Evolutionary conservation across 2,888 invertebrate genomes (phyloP).

Genomic region (Eurytoma adleriae): DNA sequence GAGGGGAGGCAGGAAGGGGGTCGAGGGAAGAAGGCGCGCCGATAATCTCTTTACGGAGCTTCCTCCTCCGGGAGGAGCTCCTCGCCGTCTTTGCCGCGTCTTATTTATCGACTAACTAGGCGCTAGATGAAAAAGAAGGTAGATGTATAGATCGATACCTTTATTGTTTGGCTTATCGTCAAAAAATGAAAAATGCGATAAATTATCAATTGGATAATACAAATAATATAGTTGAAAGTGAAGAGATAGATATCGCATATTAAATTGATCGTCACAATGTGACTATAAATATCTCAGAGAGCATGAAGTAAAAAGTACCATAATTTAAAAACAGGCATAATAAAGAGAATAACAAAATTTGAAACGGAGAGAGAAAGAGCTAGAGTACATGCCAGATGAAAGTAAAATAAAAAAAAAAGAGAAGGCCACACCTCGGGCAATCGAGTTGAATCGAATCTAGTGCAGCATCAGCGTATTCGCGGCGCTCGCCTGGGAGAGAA

Average conservation of each 20-base stretch:
- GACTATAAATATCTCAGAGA: too few species aligned
- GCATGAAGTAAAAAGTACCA: too few species aligned
- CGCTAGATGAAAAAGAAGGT: conserved; percentile 42
- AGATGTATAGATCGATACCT: too few species aligned
- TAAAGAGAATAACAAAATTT: too few species aligned
- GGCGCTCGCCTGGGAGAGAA: conserved; percentile 40
- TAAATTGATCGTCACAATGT: too few species aligned
- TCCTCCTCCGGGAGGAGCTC: neutral
- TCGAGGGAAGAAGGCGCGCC: neutral
- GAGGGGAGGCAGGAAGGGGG: neutral
- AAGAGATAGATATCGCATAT: too few species aligned
- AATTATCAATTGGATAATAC: too few species aligned
- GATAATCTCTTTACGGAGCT: conserved; percentile 42
- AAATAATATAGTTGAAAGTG: too few species aligned
- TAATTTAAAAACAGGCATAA: too few species aligned
- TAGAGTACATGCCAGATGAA: conserved; percentile 19
- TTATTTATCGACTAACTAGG: conserved; percentile 49
- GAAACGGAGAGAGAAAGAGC: neutral
- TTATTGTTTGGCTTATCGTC: too few species aligned
- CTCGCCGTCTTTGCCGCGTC: conserved; percentile 4
- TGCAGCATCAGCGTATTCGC: conserved; percentile 68
- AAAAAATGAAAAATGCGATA: too few species aligned
- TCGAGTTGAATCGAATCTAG: conserved; percentile 63
- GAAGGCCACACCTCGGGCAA: conserved; percentile 57
- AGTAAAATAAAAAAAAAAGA: conserved; percentile 52